phyloP scores from a whole-genome alignment of 2,888 invertebrate species.

The Ceratothoa steindachneri region DNA sequence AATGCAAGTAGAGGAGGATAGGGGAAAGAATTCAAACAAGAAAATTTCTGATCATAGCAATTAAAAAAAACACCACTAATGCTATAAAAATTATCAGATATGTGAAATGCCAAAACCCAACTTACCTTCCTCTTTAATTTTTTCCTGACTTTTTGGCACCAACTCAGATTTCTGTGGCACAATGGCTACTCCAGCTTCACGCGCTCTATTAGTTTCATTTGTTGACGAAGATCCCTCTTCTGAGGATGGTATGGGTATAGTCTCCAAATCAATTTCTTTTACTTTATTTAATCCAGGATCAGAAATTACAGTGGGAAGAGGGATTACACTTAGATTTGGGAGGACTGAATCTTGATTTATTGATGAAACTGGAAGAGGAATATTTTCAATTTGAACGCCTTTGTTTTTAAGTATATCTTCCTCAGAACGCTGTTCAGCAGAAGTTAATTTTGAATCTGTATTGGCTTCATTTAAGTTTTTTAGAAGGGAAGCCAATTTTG shows the following conservation, averaged over 20 bases:
- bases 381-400: not conserved
- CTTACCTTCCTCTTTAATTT: not conserved
- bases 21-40: no score
- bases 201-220: not conserved
- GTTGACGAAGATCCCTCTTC: not conserved
- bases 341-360: not conserved
- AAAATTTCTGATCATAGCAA: no score
- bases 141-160: not conserved
- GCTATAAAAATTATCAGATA: no score
- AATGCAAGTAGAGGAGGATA: no score
- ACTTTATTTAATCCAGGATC: not conserved
- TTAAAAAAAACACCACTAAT: no score
- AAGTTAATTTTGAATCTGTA: not conserved
- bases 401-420: not conserved
- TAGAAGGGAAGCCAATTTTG: slow-evolving; percentile 3
- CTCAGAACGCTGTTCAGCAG: not conserved
- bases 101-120: no score
- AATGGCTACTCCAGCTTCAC: not conserved
- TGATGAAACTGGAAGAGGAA: not conserved
- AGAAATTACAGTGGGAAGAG: not conserved
- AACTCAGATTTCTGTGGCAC: not conserved
- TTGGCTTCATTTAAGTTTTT: not conserved
- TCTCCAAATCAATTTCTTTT: not conserved
- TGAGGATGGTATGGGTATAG: not conserved
- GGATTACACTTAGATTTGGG: not conserved